phyloP scores from a whole-genome alignment of 53 echinoderm and acorn worm species.

The Paelopatides confundens region DNA sequence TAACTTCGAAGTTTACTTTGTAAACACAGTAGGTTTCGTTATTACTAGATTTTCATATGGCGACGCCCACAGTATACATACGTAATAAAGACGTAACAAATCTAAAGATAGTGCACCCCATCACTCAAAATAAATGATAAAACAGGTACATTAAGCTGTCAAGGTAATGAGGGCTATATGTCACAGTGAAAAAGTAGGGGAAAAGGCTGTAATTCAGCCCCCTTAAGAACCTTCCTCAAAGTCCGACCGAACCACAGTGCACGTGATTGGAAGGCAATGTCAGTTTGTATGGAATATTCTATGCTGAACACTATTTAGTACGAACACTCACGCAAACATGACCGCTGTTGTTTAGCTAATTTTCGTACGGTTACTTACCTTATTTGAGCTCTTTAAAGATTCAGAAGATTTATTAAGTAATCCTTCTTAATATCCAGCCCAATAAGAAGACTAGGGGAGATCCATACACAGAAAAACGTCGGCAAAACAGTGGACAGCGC shows the following conservation, averaged over 20 bases:
- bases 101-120: conserved; percentile 19
- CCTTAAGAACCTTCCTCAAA: background rate
- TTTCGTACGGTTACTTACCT: conserved; percentile 7
- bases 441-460: background rate
- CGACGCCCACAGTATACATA: conserved; percentile 49
- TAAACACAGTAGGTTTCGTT: background rate
- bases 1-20: background rate
- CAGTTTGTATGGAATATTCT: background rate
- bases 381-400: conserved; percentile 20
- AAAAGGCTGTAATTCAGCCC: background rate
- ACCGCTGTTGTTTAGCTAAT: background rate
- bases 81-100: conserved; percentile 43
- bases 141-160: background rate
- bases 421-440: conserved; percentile 6
- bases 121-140: background rate
- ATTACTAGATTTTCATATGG: conserved; percentile 14
- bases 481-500: conserved; percentile 18
- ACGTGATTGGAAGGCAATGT: conserved; percentile 2
- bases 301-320: background rate
- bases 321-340: background rate
- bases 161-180: background rate
- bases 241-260: background rate
- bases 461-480: background rate
- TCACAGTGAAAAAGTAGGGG: background rate
- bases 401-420: background rate